Evolutionary conservation across 2,888 invertebrate genomes (phyloP).

Genomic region (Eupeodes latifasciatus): DNA sequence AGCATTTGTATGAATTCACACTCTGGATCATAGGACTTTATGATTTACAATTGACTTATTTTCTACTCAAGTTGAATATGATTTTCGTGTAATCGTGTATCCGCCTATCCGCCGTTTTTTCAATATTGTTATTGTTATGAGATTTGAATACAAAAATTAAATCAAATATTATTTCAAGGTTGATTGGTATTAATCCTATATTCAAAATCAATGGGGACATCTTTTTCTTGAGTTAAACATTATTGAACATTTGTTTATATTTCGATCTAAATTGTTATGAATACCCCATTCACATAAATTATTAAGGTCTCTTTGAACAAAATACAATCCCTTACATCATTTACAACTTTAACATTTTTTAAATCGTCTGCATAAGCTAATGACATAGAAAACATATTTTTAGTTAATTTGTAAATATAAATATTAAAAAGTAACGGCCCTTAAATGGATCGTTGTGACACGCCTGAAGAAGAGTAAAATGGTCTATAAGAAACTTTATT

Average conservation of each 20-base stretch:
- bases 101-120: not conserved
- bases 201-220: not conserved
- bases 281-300: not conserved
- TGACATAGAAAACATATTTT: conserved; percentile 4
- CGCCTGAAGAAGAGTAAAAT: not conserved
- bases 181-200: not conserved
- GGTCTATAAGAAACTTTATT: not conserved
- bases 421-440: conserved; percentile 1
- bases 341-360: too few species aligned
- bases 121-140: not conserved
- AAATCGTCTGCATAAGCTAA: conserved; percentile 5
- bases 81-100: too few species aligned
- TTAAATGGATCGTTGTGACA: not conserved
- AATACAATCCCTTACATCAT: not conserved
- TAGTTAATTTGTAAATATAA: not conserved
- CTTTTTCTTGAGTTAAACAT: too few species aligned
- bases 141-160: not conserved
- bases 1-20: too few species aligned
- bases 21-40: not conserved
- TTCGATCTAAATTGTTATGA: too few species aligned
- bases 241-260: too few species aligned
- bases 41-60: not conserved
- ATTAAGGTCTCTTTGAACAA: not conserved
- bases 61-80: too few species aligned
- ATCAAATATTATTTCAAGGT: conserved; percentile 21